Conservation (phyloP, 2,113 vertebrate species). For the Odocoileus hemionus region DNA sequence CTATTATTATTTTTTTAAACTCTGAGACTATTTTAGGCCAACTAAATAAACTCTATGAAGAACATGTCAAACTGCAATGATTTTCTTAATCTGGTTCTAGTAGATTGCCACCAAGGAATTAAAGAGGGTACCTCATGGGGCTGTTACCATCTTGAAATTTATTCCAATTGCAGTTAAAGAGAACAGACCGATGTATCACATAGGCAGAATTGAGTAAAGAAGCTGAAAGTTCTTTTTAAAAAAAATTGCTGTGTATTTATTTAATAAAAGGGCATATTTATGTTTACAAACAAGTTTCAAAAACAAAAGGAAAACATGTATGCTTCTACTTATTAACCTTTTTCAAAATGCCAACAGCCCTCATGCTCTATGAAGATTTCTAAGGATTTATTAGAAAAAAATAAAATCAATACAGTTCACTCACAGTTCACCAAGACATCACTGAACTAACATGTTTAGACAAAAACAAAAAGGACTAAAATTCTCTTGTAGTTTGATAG, state of each 20-base stretch:
- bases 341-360: conserved; percentile 88
- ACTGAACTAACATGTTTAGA: conserved; percentile 89
- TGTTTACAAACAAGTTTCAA: conserved; percentile 88
- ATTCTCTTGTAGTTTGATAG: conserved; percentile 90
- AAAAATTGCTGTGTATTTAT: conserved; percentile 87
- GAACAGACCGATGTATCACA: conserved; percentile 54
- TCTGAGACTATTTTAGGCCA: conserved; percentile 55
- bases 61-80: conserved; percentile 12
- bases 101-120: conserved; percentile 62
- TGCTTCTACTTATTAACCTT: conserved; percentile 83
- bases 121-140: conserved; percentile 64
- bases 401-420: conserved; percentile 86
- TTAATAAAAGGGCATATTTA: conserved; percentile 88
- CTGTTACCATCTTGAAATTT: conserved; percentile 82
- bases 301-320: conserved; percentile 88
- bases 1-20: neutral
- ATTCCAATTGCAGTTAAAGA: conserved; percentile 51
- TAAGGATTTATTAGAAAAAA: conserved; percentile 79
- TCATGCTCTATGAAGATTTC: conserved; percentile 84
- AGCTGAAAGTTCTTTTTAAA: conserved; percentile 85
- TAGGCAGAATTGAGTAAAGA: conserved; percentile 77
- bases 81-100: conserved; percentile 60
- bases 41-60: conserved; percentile 18
- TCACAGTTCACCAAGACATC: conserved; percentile 90
- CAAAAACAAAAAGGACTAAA: conserved; percentile 90